Percentiles rank a stretch among this genome's conserved stretches.
phyloP scores from a whole-genome alignment of 2,113 vertebrate genomes.

The Argyrosomus japonicus region DNA sequence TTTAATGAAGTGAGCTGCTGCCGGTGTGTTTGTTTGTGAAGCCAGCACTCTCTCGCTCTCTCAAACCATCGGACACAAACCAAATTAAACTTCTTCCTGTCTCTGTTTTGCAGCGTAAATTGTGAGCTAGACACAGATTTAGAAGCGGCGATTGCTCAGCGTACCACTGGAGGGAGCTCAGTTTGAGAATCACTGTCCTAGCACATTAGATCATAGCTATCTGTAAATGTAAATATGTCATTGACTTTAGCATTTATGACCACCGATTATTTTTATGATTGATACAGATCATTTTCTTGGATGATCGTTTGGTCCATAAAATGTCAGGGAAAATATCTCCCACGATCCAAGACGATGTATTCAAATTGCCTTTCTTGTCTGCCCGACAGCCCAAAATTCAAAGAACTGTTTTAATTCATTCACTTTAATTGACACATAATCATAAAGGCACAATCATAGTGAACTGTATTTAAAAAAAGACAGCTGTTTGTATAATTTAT shows the following conservation, averaged over 20 bases:
- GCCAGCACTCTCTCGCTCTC: too few species aligned
- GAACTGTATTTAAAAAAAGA: too few species aligned
- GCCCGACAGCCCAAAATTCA: neutral
- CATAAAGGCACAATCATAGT: too few species aligned
- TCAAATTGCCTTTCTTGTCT: neutral
- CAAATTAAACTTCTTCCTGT: too few species aligned
- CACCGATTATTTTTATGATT: neutral
- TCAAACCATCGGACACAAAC: too few species aligned
- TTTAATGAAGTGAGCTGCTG: neutral
- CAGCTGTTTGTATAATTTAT: neutral
- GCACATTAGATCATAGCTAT: neutral
- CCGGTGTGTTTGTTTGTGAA: too few species aligned
- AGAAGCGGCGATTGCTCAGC: too few species aligned
- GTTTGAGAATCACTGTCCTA: neutral
- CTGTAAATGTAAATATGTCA: neutral
- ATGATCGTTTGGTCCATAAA: neutral
- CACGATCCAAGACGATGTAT: neutral
- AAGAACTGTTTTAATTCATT: neutral
- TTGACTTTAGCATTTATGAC: too few species aligned
- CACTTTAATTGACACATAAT: neutral
- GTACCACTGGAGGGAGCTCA: too few species aligned
- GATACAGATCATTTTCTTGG: neutral
- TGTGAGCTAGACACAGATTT: too few species aligned
- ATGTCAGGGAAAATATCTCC: neutral
- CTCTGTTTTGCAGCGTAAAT: too few species aligned